Evolutionary conservation across 2,888 invertebrate genomes (phyloP).

Genomic region (Kuschelorhynchus macadamiae): DNA sequence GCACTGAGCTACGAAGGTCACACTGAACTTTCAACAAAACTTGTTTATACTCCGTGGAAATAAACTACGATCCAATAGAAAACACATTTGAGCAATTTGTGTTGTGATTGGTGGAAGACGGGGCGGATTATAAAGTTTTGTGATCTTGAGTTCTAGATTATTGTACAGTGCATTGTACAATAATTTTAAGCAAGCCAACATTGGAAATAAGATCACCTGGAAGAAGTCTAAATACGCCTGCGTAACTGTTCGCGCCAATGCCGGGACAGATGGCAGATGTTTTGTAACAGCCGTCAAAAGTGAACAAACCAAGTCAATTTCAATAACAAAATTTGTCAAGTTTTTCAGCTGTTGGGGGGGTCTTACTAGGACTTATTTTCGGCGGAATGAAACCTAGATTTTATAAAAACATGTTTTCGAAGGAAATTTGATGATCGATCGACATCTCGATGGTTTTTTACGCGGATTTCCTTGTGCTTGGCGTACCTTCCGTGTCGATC

Average conservation of each 20-base stretch:
- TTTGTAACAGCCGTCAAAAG: slow-evolving; percentile 66
- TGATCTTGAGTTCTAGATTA: no score
- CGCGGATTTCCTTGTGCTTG: slow-evolving; percentile 59
- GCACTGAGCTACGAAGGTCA: no score
- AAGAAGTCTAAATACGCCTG: no score
- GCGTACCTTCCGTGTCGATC: slow-evolving; percentile 53
- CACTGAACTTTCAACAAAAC: no score
- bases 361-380: slow-evolving; percentile 45
- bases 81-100: no score
- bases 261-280: slow-evolving; percentile 70
- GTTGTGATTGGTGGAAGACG: no score
- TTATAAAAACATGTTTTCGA: slow-evolving; percentile 54
- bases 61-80: no score
- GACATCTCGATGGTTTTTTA: slow-evolving; percentile 58
- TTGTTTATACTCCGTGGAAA: no score
- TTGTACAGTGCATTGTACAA: no score
- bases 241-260: slow-evolving; percentile 67
- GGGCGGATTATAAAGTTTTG: no score
- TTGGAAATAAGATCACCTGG: no score
- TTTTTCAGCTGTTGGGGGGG: slow-evolving; percentile 56
- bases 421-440: slow-evolving; percentile 56
- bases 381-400: slow-evolving; percentile 51
- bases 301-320: slow-evolving; percentile 62
- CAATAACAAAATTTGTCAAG: slow-evolving; percentile 57
- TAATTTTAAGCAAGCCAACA: no score